These are phyloP conservation scores for Chironomus striatipennis DNA, from an alignment of 1,140 invertebrate genomes.

Conservation along the genomic window DNA sequence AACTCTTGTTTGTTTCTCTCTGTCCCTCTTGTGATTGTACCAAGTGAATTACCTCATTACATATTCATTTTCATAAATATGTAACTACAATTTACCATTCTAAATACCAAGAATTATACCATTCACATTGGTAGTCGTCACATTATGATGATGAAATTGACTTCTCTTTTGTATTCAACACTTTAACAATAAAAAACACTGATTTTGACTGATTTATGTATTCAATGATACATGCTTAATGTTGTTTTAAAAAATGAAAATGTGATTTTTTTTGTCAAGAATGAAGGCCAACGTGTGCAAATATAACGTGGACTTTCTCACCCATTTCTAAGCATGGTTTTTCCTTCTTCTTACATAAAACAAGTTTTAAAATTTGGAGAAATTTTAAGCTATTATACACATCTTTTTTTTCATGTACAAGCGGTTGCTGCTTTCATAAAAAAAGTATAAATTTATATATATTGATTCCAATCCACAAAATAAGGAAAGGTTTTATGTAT, in stretches of 20 bases:
- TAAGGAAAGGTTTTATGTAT: background rate
- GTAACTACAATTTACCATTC: conserved; percentile 3
- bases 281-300: conserved; percentile 5
- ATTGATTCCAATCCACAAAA: background rate
- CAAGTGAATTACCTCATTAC: conserved; percentile 4
- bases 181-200: background rate
- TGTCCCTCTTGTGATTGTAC: background rate
- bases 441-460: background rate
- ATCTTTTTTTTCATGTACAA: conserved; percentile 1
- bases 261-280: background rate
- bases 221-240: background rate
- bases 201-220: background rate
- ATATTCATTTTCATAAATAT: background rate
- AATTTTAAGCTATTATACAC: conserved; percentile 22
- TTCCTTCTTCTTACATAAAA: conserved; percentile 5
- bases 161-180: background rate
- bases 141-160: background rate
- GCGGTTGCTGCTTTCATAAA: background rate
- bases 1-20: background rate
- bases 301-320: conserved; percentile 19
- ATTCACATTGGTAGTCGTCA: background rate
- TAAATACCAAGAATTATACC: background rate
- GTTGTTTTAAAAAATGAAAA: background rate
- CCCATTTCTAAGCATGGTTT: conserved; percentile 16
- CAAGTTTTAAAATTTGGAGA: conserved; percentile 8